These are phyloP conservation scores for Schizaphis graminum DNA, from an alignment of 2,888 invertebrate genomes.

Conservation along the genomic window DNA sequence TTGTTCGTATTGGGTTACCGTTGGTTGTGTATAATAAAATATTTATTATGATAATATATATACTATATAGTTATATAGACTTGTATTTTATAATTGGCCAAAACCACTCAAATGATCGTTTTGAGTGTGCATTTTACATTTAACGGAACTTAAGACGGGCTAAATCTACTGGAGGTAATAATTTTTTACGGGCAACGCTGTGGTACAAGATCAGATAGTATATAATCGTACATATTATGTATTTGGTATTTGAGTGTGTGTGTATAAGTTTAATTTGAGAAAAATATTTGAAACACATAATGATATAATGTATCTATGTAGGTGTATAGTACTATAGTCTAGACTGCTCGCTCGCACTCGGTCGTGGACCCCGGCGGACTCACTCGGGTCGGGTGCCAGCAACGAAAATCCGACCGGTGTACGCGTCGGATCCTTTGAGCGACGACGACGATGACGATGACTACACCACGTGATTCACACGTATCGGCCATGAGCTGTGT, in stretches of 20 bases:
- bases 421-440: slow-evolving; percentile 7
- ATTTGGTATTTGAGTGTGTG: neutral
- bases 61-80: too few species aligned
- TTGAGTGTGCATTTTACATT: too few species aligned
- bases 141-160: too few species aligned
- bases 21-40: too few species aligned
- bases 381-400: slow-evolving; percentile 33
- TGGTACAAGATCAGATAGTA: too few species aligned
- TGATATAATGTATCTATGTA: neutral
- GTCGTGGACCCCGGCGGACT: slow-evolving; percentile 48
- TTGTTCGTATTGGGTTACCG: too few species aligned
- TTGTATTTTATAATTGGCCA: too few species aligned
- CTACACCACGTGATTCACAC: slow-evolving; percentile 40
- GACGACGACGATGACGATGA: neutral
- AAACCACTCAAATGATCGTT: too few species aligned
- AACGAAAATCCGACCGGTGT: neutral
- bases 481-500: slow-evolving; percentile 26
- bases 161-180: too few species aligned
- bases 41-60: too few species aligned
- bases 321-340: neutral
- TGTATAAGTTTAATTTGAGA: neutral
- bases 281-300: neutral
- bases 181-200: too few species aligned
- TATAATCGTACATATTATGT: neutral
- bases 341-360: neutral